Evolutionary conservation across 2,113 vertebrate genomes (phyloP), one percentile per base, ranked within the genome.

Genomic region (Strix uralensis): DNA sequence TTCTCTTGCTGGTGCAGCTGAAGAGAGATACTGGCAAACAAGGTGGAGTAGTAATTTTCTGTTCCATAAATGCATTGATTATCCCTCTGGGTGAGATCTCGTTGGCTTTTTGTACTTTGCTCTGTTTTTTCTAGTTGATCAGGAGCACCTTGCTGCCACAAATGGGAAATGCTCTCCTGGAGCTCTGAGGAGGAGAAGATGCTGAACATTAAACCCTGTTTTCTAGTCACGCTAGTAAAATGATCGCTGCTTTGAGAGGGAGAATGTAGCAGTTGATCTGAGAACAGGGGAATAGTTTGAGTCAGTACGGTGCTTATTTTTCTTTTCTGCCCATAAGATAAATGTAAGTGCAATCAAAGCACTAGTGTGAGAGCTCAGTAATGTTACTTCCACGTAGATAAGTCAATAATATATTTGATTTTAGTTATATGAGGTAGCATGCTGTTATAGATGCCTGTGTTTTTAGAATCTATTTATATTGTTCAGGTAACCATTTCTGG

Each of bases 21-120:
- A 44, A 55, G 49, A 55, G 49, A 29, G 44, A 5, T 5, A 0
- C n/a, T 6, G 72, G 30, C 10, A 7, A 8, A 9, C 22, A 29
- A 77, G 30, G n/a, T 29, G 47, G 52, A 49, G 46, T 19, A 15
- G 19, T 30, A 8, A 27, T 78, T 66, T 66, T 49, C 30, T 55
- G 4, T 17, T 29, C 66, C 30, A 0, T 16, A 4, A 15, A 7
- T 0, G 4, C 2, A 0, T 5, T 10, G 8, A 10, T 71, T 38
- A 14, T 44, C 36, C n/a, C 49, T 74, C 47, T n/a, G 34, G 62
- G 38, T 47, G 49, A 58, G 46, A 44, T 59, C 32, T 49, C 10
- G 1, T 46, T 16, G 62, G 52, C 32, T 16, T 27, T 44, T 22
- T 20, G 30, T 26, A 0, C 22, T 5, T 29, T 0, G 7, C 78